Evolutionary conservation across 1,140 invertebrate genomes (phyloP), one percentile per base, ranked within the genome.

Genomic region (Brevipalpus yothersi): DNA sequence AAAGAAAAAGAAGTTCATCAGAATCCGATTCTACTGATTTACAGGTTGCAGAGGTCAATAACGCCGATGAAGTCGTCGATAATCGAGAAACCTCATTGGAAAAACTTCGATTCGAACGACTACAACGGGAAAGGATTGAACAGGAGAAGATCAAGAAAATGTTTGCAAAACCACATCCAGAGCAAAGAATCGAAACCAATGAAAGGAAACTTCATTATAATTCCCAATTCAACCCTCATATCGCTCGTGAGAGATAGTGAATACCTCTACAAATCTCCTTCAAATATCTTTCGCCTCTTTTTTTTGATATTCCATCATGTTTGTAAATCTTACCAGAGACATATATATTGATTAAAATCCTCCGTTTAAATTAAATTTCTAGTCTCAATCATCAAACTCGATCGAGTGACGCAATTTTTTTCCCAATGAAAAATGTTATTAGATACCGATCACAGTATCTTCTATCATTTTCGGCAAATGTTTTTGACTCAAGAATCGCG

Each of bases 191-290:
- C 56, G 41, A 49, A 65, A 66, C 69, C 55, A 55, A 61, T 63
- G 43, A 60, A 58, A n/a, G 64, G 61, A 75, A 76, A 65, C 79
- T 82, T 66, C 83, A 82, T 73, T 93, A 94, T 69, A 90, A 89
- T 75, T 88, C 85, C 9, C 87, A 92, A 72, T 93, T 86, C 69
- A 92, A 90, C 73, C 89, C 89, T 56, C 79, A 85, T 72, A 70
- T 88, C 41, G 85, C 54, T 40, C 31, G 31, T 5, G 31, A 31
- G 31, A 31, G 31, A 31, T 31, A 31, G 31, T 31, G n/a, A n/a
- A n/a, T n/a, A n/a, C n/a, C n/a, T n/a, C n/a, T n/a, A n/a, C n/a
- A n/a, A n/a, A n/a, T n/a, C n/a, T n/a, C n/a, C n/a, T n/a, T n/a
- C n/a, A n/a, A n/a, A n/a, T n/a, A n/a, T n/a, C n/a, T n/a, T n/a